Base-by-base conservation (phyloP, 2,888 invertebrate genomes). In the Trilocha varians region DNA sequence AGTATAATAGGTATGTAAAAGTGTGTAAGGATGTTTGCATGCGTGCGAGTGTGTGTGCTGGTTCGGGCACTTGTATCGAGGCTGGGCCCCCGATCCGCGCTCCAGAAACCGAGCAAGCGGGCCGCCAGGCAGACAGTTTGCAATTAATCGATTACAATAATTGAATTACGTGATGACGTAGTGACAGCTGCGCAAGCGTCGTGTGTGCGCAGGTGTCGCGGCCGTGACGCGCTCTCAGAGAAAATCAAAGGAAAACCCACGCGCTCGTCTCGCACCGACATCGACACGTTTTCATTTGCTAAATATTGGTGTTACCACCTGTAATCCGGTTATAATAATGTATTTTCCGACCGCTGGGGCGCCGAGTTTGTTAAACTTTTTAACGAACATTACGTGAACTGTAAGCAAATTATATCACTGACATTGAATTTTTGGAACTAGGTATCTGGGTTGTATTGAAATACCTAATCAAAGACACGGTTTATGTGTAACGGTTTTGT, bases 121-220 rank as follows among this genome's bases (percentile, higher is more conserved):
- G 64, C 60, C 62, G 59, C 56, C 66, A 55, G 56, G 59, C 57
- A 72, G 70, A 76, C 70, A 63, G 68, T 73, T 69, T 68, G 62
- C 70, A 72, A 76, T 75, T 78, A 76, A 73, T 79, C 71, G 74
- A 79, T 78, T 77, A 74, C 65, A 77, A 71, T 77, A 76, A 75
- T 71, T 72, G 62, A 69, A 72, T 68, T 70, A 74, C 63, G 59
- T 54, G 64, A 65, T 78, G 79, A 78, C 80, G 78, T 71, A 70
- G 68, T 53, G 70, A 64, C 82, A 80, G 78, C 77, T 79, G 79
- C 73, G 75, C 75, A 72, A 72, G 73, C 78, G 70, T 50, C 64
- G 56, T 69, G 71, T 79, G 57, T 79, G 66, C 70, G 68, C 82
- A 82, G 76, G 72, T 80, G 80, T 50, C 53, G 41, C 37, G 50